phyloP scores from a whole-genome alignment of 2,797 vertebrate species.

The Onychomys leucogaster region DNA sequence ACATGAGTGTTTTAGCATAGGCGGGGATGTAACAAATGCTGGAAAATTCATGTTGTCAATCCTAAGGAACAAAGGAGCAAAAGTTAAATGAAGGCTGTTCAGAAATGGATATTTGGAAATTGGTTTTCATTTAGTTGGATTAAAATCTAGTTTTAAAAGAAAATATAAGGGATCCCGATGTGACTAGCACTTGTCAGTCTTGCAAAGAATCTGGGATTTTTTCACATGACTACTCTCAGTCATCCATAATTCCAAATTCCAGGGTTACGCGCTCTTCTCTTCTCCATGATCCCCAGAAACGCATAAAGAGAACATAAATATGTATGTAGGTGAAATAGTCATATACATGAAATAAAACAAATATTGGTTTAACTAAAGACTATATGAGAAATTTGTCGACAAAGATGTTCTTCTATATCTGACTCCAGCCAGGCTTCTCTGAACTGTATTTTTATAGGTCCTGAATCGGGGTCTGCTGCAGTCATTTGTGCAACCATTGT shows the following conservation, averaged over 20 bases:
- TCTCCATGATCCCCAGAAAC: not conserved
- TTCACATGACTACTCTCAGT: rapidly evolving
- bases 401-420: not conserved
- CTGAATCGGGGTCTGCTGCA: not conserved
- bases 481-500: not conserved
- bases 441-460: not conserved
- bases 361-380: not conserved
- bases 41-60: not conserved
- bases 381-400: not conserved
- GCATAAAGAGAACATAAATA: not conserved
- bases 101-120: not conserved
- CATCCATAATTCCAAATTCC: not conserved
- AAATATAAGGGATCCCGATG: not conserved
- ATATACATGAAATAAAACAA: not conserved
- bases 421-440: not conserved
- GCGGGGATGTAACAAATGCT: not conserved
- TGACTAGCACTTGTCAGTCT: not conserved
- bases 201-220: not conserved
- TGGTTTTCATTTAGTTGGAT: not conserved
- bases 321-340: not conserved
- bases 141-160: constrained; percentile 29
- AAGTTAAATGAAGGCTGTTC: not conserved
- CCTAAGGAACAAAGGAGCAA: not conserved
- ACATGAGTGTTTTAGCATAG: not conserved
- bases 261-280: not conserved